Base-by-base conservation (phyloP, 2,113 vertebrate genomes). In the Pao palembangensis region DNA sequence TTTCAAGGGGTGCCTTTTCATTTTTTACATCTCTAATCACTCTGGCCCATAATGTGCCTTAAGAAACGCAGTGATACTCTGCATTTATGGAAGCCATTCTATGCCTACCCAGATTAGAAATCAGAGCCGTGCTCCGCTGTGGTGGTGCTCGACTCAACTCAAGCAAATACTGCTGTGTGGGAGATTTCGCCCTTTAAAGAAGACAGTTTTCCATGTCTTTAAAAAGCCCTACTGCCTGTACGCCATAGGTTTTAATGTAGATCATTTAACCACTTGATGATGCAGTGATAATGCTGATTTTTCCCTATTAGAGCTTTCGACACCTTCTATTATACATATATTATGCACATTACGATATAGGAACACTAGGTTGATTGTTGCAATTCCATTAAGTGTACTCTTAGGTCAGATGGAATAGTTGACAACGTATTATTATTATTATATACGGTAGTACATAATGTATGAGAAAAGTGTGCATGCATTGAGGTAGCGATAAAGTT, bases 1-100 rank as follows among this genome's bases (percentile, higher is more conserved):
- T 90, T 91, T 89, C 81, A 87, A 82, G 86, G 83, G 84, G 88
- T 83, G 81, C 79, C 82, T 86, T 73, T 83, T 85, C 88, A 88
- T 88, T 90, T 88, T 31, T 83, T 82, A 86, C 77, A 85, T 83
- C 82, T 85, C 82, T 91, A 89, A 90, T 90, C 88, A 88, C 86
- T 87, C 65, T 20, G 61, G 84, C 88, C 87, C 84, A 86, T 83
- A 87, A 85, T 79, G 79, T 82, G 86, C 88, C 88, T 70, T 51
- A 73, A 90, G 90, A 86, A 88, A 89, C 76, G 76, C 76, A 76
- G 72, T 61, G 76, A 83, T 85, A 64, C 74, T 75, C 70, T 67
- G 75, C 76, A 76, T 85, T 81, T 81, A 81, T 75, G 80, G 57
- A 68, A 82, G 72, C 51, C 83, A 75, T 86, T 87, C 79, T 88